Base-by-base conservation (phyloP, 2,113 vertebrate genomes). In the Rhinoderma darwinii region DNA sequence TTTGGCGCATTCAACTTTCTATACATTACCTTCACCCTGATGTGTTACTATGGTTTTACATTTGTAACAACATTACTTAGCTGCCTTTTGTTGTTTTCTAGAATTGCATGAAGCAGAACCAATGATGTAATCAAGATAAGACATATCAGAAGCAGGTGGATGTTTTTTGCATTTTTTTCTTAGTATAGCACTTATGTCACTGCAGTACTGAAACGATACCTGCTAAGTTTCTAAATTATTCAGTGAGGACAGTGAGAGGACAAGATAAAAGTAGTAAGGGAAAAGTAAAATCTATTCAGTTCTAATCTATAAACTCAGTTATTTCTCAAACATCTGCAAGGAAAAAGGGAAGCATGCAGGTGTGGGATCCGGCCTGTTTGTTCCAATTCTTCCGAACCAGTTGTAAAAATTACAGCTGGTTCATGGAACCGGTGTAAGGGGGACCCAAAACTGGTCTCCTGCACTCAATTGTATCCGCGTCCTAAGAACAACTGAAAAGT, bases 211-310 rank as follows among this genome's bases (percentile, higher is more conserved):
- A 59, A 82, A 82, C 63, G 79, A 63, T 63, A 82, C 79, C 79
- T 82, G 56, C 59, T 82, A 82, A 63, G 79, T 43, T 30, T 66
- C 37, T 82, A 59, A 82, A 82, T 82, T 43, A 82, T 82, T 82
- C 79, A 82, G 79, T 66, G 79, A 82, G 79, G 79, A 59, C 79
- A 82, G 35, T 27, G 78, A 56, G 35, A 63, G 54, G 78, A 81
- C 78, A 81, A 59, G 79, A 82, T 63, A 82, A 63, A 82, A 30
- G 35, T 44, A 56, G 79, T 63, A 32, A 63, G 27, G 54, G 35
- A n/a, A n/a, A 63, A 82, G 79, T 39, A 66, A 66, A 41, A 66
- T 43, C 79, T 82, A 30, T 82, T 44, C 22, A 63, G 6, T 30
- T 61, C 32, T 35, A 63, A 27, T 10, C 22, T 82, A 66, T 66